phyloP scores from a whole-genome alignment of 2,888 invertebrate species.

The Dusona sp. region DNA sequence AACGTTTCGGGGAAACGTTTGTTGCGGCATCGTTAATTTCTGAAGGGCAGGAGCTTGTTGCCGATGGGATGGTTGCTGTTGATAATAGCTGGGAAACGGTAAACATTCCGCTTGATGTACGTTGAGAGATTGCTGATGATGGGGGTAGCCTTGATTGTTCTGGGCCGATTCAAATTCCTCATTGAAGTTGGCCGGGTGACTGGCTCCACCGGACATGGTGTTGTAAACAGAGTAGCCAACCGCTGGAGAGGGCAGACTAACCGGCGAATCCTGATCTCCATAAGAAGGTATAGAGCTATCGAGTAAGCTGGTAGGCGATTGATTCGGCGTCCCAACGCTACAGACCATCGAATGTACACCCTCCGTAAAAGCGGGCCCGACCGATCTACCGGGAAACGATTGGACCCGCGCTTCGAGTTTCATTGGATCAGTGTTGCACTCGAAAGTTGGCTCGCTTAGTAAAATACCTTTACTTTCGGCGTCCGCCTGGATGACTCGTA shows the following conservation, averaged over 20 bases:
- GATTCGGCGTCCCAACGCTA: constrained; percentile 7
- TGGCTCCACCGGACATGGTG: background rate
- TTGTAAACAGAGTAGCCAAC: constrained; percentile 32
- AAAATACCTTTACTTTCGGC: constrained; percentile 23
- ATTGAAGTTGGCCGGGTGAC: background rate
- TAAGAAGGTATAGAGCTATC: constrained; percentile 30
- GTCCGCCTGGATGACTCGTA: constrained; percentile 45
- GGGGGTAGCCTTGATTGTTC: constrained; percentile 20
- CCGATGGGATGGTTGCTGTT: constrained; percentile 20
- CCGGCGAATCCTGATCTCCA: constrained; percentile 40
- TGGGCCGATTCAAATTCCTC: constrained; percentile 32
- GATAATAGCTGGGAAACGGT: constrained; percentile 17
- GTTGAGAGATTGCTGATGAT: constrained; percentile 8
- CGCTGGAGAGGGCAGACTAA: constrained; percentile 13
- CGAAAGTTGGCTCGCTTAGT: constrained; percentile 6
- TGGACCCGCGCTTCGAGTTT: constrained; percentile 34
- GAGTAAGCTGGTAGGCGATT: constrained; percentile 22
- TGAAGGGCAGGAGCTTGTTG: constrained; percentile 19
- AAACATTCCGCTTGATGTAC: constrained; percentile 6
- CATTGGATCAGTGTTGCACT: constrained; percentile 17
- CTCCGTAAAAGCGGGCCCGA: background rate
- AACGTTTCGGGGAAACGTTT: constrained; percentile 2
- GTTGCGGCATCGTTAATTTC: constrained; percentile 20
- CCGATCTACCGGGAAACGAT: constrained; percentile 17
- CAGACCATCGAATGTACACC: background rate